A percentile compares a stretch with the other conserved stretches of the same genome.
These are phyloP conservation scores for Trididemnum clinides DNA, from an alignment of 23 tunicate genomes.

Conservation along the genomic window DNA sequence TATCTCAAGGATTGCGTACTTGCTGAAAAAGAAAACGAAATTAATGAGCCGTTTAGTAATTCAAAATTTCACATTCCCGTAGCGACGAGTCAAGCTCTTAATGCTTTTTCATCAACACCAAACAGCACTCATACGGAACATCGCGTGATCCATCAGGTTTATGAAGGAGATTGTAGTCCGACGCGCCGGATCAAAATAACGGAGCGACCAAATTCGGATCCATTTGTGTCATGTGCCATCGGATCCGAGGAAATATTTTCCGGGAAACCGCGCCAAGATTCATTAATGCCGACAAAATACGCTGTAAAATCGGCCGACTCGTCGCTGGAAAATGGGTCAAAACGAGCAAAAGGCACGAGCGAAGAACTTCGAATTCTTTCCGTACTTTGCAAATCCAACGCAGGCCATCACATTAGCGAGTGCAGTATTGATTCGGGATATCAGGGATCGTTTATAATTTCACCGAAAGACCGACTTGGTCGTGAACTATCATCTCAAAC, in stretches of 20 bases:
- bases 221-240: neutral
- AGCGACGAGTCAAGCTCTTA: too few species aligned
- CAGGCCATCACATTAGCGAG: conserved; percentile 52
- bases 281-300: neutral
- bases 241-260: neutral
- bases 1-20: too few species aligned
- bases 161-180: neutral
- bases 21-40: too few species aligned
- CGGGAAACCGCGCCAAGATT: neutral
- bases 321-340: conserved; percentile 11
- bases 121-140: too few species aligned
- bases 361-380: neutral
- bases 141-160: too few species aligned
- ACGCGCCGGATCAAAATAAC: neutral
- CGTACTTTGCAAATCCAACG: neutral
- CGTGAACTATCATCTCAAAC: conserved; percentile 49
- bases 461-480: conserved; percentile 35
- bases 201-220: conserved; percentile 49
- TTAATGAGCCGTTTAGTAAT: too few species aligned
- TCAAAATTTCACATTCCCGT: too few species aligned
- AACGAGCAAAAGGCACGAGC: neutral
- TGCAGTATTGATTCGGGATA: conserved; percentile 80
- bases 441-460: conserved; percentile 44
- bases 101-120: too few species aligned
- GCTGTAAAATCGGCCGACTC: conserved; percentile 14